phyloP scores from a whole-genome alignment of 2,113 vertebrate species.

The Gobius niger region DNA sequence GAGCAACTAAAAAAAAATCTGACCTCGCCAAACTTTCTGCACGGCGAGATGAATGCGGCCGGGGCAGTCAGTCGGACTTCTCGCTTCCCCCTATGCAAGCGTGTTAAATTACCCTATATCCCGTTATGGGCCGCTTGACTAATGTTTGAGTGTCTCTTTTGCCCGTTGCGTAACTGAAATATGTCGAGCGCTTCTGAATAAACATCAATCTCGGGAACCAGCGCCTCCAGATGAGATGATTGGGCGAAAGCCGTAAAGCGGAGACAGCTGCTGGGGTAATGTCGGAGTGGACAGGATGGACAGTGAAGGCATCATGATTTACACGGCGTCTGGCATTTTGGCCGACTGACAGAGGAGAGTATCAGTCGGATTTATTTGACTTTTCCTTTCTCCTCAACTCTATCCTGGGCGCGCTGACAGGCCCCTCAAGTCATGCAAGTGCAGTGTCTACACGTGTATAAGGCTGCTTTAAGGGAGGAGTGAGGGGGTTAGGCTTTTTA shows the following conservation, averaged over 20 bases:
- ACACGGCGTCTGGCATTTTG: conserved; percentile 78
- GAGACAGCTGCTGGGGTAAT: conserved; percentile 74
- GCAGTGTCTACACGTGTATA: conserved; percentile 73
- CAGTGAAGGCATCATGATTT: conserved; percentile 75
- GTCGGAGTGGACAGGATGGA: conserved; percentile 68
- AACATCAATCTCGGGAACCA: conserved; percentile 75
- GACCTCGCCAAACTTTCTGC: conserved; percentile 64
- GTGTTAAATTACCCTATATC: conserved; percentile 65
- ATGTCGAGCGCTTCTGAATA: conserved; percentile 75
- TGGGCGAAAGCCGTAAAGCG: conserved; percentile 70
- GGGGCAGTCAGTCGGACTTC: conserved; percentile 26
- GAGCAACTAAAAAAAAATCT: conserved; percentile 39
- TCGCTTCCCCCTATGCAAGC: conserved; percentile 37
- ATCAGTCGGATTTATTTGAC: conserved; percentile 82
- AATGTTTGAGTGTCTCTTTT: conserved; percentile 71
- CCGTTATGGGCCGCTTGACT: conserved; percentile 59
- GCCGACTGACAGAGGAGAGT: conserved; percentile 63
- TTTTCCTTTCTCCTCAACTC: conserved; percentile 63
- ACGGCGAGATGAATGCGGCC: conserved; percentile 55
- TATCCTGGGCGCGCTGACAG: conserved; percentile 71
- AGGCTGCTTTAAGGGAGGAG: conserved; percentile 63
- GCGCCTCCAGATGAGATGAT: conserved; percentile 64
- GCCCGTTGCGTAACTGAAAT: conserved; percentile 74
- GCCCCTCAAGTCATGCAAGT: conserved; percentile 74
- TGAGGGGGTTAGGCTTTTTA: conserved; percentile 42